Percentiles rank a stretch among this genome's conserved stretches.
phyloP scores from a whole-genome alignment of 2,888 invertebrate species.

The Ophioninae sp. region DNA sequence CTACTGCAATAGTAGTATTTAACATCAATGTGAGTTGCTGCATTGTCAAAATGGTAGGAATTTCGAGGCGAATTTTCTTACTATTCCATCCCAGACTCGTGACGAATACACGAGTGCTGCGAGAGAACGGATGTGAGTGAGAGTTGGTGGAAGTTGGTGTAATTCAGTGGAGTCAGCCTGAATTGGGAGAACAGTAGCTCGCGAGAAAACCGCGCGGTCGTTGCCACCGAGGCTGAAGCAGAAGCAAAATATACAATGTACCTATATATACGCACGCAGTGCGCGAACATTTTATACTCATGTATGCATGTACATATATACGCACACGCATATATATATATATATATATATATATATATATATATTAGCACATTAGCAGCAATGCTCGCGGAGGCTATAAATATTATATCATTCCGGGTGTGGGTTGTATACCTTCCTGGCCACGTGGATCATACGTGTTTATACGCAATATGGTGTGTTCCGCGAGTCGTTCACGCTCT shows the following conservation, averaged over 20 bases:
- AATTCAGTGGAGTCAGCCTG: conserved; percentile 45
- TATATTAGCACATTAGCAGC: conserved; percentile 24
- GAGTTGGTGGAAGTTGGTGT: conserved; percentile 55
- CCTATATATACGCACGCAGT: conserved; percentile 11
- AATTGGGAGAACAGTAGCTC: conserved; percentile 57
- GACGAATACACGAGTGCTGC: conserved; percentile 7
- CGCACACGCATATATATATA: neutral
- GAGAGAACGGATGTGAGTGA: conserved; percentile 55
- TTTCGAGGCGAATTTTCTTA: neutral
- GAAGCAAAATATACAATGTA: conserved; percentile 41
- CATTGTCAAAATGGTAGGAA: too few relatives aligned
- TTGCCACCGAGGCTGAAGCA: conserved; percentile 58
- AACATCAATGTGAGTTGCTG: too few relatives aligned
- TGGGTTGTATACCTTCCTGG: conserved; percentile 36
- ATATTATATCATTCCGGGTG: conserved; percentile 63
- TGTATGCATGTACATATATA: neutral
- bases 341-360: neutral
- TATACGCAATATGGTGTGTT: conserved; percentile 39
- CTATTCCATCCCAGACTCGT: conserved; percentile 25
- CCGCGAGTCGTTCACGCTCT: neutral
- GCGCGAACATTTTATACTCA: neutral
- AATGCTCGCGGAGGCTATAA: conserved; percentile 55
- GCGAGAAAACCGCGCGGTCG: conserved; percentile 57
- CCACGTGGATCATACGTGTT: conserved; percentile 57
- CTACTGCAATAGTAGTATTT: too few relatives aligned